Evolutionary conservation across 2,888 invertebrate genomes (phyloP), one percentile per base, ranked within the genome.

Genomic region (Piscicola geometra): DNA sequence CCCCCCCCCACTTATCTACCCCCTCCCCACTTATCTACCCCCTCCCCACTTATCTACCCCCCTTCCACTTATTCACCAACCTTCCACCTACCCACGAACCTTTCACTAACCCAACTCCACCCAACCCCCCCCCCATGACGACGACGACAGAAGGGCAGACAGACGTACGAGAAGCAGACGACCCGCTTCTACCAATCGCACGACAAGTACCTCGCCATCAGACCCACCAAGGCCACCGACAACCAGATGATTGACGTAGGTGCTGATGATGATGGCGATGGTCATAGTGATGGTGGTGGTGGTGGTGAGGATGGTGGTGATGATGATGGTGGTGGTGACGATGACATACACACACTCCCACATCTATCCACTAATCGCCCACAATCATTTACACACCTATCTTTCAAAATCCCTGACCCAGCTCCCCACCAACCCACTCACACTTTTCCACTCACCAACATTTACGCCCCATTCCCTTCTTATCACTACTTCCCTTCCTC

Each of bases 101-200:
- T 18, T n/a, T 18, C 60, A 56, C 60, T 18, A 9, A 56, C 60
- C 9, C 60, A 56, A 18, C 21, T n/a, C 9, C 60, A 56, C 60
- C 9, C 60, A 56, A 5, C 9, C 60, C 9, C 60, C 9, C 60
- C 9, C 60, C 9, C 60, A 56, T n/a, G n/a, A 18, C 9, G 15
- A 56, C 60, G n/a, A 9, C 9, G 15, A 56, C 60, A 56, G 60
- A 56, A 56, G n/a, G 60, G 60, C 5, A 56, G n/a, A 25, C 60
- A 56, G 60, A 56, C n/a, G 25, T 56, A 56, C n/a, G 69, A 69
- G 84, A 97, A 97, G 86, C 94, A 97, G 87, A 97, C 97, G 1
- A 90, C 92, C 80, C 97, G 97, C 86, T 98, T 96, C 87, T 97
- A 95, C 86, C 93, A 94, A 87, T 93, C 93, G 81, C 93, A 97